Base-by-base conservation (phyloP, 2,797 vertebrate species). In the Enoplosus armatus region DNA sequence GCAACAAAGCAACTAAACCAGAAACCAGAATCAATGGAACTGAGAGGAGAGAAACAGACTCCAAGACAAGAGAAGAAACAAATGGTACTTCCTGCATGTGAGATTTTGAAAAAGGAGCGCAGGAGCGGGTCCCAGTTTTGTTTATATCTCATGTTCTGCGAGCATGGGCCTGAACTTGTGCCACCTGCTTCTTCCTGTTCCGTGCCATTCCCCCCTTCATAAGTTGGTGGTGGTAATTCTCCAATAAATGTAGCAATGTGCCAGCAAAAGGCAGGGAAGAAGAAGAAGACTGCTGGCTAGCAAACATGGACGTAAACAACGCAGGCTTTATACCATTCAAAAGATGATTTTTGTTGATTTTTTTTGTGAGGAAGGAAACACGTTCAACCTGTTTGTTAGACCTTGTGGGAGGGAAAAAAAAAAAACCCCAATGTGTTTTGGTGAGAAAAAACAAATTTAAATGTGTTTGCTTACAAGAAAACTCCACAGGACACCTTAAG, bases 351-450 rank as follows among this genome's bases (percentile, higher is more conserved):
- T n/a, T n/a, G n/a, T n/a, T n/a, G n/a, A n/a, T n/a, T n/a, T n/a
- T n/a, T 45, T 8, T 47, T 56, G 29, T 22, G 56, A 39, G 39
- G 15, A 43, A 61, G 39, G 22, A 67, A 72, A 82, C 33, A 0
- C 10, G 45, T 59, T 68, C 8, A 24, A 16, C 16, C 8, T 39
- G 9, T 27, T 64, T 62, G 10, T 39, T 14, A 6, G 41, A 55
- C 41, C 29, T 73, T 1, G 15, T 22, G 45, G 1, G 12, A n/a
- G 6, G 22, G 12, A n/a, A 6, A 18, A 7, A 31, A 29, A 48
- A 50, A 35, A 11, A 26, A 7, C 8, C 6, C 20, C 33, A 26
- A 5, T 10, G 8, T 9, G 18, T 47, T 61, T 14, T 20, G 2
- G 11, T 41, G 22, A 29, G 7, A 43, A 65, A 47, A 24, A 20